Conservation (phyloP, 2,797 vertebrate genomes). For the Gorsachius magnificus region DNA sequence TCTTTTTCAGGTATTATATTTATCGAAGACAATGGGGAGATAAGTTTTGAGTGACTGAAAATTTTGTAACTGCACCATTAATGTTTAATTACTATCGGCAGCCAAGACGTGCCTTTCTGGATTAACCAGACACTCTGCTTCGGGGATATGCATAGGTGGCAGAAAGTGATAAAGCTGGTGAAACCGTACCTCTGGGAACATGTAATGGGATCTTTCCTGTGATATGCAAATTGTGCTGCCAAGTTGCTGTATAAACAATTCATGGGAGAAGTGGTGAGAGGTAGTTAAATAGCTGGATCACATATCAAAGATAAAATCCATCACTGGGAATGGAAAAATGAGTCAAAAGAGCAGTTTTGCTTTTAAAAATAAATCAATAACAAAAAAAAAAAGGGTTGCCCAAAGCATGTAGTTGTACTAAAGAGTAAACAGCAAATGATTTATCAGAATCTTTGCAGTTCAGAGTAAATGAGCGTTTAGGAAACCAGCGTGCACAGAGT, state of each 20-base stretch:
- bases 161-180: constrained; percentile 40
- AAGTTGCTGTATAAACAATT: constrained; percentile 36
- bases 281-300: constrained; percentile 21
- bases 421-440: constrained; percentile 5
- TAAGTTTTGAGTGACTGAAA: constrained; percentile 33
- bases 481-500: not conserved
- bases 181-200: constrained; percentile 24
- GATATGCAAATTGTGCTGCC: constrained; percentile 44
- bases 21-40: constrained; percentile 11
- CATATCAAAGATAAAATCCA: constrained; percentile 12
- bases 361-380: constrained; percentile 35
- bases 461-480: not conserved
- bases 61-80: not conserved
- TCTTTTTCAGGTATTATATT: not conserved
- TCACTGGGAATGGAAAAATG: not conserved
- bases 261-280: constrained; percentile 28
- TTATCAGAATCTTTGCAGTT: constrained; percentile 1
- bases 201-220: constrained; percentile 46
- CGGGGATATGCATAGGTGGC: constrained; percentile 44
- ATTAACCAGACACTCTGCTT: constrained; percentile 22
- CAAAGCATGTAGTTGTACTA: not conserved
- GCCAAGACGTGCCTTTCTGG: constrained; percentile 20
- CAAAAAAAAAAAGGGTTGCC: not conserved
- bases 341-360: not conserved
- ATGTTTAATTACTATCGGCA: constrained; percentile 31